Evolutionary conservation across 2,888 invertebrate species (phyloP), one percentile per base, ranked within the genome.

Genomic region (Idaea straminata): DNA sequence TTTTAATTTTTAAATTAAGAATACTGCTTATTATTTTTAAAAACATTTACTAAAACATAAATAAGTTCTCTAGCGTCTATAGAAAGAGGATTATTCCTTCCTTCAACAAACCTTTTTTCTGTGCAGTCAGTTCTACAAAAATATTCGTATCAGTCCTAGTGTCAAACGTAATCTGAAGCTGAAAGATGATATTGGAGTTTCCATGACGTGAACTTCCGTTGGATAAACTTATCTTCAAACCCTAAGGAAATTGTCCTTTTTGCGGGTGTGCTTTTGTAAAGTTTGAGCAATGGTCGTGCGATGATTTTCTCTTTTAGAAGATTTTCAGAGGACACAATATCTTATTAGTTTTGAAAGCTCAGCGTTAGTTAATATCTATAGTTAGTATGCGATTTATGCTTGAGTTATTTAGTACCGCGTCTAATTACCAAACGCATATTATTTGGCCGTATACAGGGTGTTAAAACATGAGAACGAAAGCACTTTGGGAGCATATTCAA

Each of bases 121-220:
- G 25, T 25, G 25, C 25, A 25, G 25, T 25, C 25, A 68, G 69
- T 74, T 70, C 72, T 70, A 74, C 75, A 77, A 69, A 77, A 77
- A 79, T 74, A 77, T 79, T 78, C 78, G 74, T 74, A 78, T 77
- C 77, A 78, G 75, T 74, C 79, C 78, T 78, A 73, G 77, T 80
- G 81, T 81, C 82, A 81, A 82, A 83, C 79, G 77, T 84, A 79
- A 47, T 47, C 13, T 13, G 13, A 38, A 2, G 7, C 7, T 80
- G 83, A 83, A 81, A 79, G 80, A 83, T 79, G 79, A 77, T 84
- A 83, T 83, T 83, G 80, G 76, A 80, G 72, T 84, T 83, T 78
- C 72, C 72, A 77, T 77, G 77, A 72, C 72, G 68, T 67, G 62
- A 73, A 74, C 75, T 76, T 70, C 63, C 35, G 64, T 47, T 47